Evolutionary conservation across 53 echinoderm and acorn worm genomes (phyloP), one percentile per base, ranked within the genome.

Genomic region (Actinopyga echinites): DNA sequence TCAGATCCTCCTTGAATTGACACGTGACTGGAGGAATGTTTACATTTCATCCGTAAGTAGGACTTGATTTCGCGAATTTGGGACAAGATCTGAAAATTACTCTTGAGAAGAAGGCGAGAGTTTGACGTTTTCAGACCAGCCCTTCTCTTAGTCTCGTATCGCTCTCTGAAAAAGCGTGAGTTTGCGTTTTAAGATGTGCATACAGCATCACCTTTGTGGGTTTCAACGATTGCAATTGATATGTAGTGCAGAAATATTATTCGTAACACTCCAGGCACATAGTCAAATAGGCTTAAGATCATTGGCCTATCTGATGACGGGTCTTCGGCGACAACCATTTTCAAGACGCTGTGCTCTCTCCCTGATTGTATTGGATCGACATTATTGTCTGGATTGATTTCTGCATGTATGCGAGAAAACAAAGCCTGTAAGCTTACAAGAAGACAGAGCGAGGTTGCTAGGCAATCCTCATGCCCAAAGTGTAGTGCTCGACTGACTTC

Each of bases 91-190:
- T 44, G 25, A 40, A 25, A 40, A 23, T 44, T 40, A 42, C 71
- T 71, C 71, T 71, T 34, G 42, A 71, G 44, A 71, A 44, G 36
- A 42, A 71, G 71, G 71, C 26, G 44, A 71, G 44, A 25, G 44
- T 40, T 43, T 71, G 71, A 26, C 71, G 44, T 71, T 71, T 71
- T 11, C 71, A 71, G 71, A 71, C n/a, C 71, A 71, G 44, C 40
- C 44, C 33, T 25, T 43, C 38, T 44, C 25, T 40, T 26, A 1
- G 4, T 28, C 63, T 31, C 63, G 63, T 63, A 15, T 30, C 63
- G 31, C 23, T 63, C 63, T 63, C 17, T 63, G 29, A 13, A 12
- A 63, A 63, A 22, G 49, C 49, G 49, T 49, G 49, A 49, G 49
- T 49, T 49, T 49, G 49, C 49, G 49, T 49, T 49, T 6, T 15